phyloP scores from a whole-genome alignment of 2,113 vertebrate genomes.

The Cettia cetti region DNA sequence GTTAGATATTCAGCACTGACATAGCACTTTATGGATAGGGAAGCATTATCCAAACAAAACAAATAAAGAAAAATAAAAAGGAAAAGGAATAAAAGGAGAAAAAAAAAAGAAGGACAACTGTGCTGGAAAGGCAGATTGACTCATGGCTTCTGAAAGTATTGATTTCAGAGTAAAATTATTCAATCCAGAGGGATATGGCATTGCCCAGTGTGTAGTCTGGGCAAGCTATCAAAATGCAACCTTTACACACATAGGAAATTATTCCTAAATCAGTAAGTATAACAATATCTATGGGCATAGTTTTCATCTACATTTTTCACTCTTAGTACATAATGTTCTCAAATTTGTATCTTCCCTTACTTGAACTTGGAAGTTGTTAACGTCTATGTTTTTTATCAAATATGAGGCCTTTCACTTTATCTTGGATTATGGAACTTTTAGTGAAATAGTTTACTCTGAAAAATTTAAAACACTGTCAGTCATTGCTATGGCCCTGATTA shows the following conservation, averaged over 20 bases:
- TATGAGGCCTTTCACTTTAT: not conserved
- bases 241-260: constrained; percentile 5
- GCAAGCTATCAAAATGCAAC: constrained; percentile 18
- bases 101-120: not conserved
- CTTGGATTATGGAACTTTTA: not conserved
- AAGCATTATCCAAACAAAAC: not conserved
- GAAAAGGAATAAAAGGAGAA: not conserved
- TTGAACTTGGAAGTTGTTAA: not conserved
- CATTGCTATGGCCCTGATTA: not conserved
- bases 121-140: not conserved
- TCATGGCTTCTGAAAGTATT: not conserved
- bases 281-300: not conserved
- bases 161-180: constrained; percentile 10
- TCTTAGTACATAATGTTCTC: not conserved
- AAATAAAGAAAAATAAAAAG: not conserved
- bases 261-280: not conserved
- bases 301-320: not conserved
- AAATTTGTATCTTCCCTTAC: not conserved
- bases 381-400: not conserved
- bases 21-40: not conserved
- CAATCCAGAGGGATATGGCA: not conserved
- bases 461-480: not conserved
- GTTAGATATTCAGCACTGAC: not conserved
- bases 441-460: not conserved
- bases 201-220: not conserved